A percentile compares a stretch with the other conserved stretches of the same genome.
These are phyloP conservation scores for Stichopus horrens DNA, from an alignment of 53 echinoderm and acorn worm genomes.

Conservation along the genomic window DNA sequence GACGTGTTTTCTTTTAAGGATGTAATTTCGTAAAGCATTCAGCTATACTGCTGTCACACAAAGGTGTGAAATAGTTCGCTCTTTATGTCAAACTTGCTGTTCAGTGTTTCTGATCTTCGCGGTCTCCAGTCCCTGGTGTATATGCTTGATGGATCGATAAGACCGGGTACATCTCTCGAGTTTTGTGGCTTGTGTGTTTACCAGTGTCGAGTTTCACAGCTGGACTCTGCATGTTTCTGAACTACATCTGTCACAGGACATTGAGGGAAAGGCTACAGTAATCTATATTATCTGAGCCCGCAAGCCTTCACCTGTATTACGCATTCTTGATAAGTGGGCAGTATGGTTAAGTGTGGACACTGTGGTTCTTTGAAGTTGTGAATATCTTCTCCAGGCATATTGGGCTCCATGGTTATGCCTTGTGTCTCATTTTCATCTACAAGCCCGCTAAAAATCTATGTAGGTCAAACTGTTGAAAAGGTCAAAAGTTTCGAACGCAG, in stretches of 20 bases:
- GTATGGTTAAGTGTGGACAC: no score
- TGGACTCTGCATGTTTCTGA: neutral
- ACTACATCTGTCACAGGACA: neutral
- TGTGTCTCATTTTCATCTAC: no score
- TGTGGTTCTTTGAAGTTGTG: no score
- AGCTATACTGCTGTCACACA: neutral
- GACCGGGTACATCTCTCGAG: neutral
- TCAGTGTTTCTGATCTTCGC: neutral
- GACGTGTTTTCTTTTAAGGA: neutral
- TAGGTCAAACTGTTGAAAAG: no score
- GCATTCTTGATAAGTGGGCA: no score
- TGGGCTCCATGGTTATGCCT: no score
- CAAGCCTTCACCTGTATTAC: no score
- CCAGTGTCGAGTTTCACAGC: conserved; percentile 3
- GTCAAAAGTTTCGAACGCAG: no score
- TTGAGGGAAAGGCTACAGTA: no score
- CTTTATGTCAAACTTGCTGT: neutral
- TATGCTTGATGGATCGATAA: neutral
- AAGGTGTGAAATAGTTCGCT: neutral
- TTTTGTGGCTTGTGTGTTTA: neutral
- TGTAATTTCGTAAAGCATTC: neutral
- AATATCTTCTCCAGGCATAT: no score
- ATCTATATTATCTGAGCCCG: no score
- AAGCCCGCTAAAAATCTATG: no score
- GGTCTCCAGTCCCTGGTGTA: neutral